Conservation (phyloP, 2,888 invertebrate genomes). For the Trichogramma dendrolimi region DNA sequence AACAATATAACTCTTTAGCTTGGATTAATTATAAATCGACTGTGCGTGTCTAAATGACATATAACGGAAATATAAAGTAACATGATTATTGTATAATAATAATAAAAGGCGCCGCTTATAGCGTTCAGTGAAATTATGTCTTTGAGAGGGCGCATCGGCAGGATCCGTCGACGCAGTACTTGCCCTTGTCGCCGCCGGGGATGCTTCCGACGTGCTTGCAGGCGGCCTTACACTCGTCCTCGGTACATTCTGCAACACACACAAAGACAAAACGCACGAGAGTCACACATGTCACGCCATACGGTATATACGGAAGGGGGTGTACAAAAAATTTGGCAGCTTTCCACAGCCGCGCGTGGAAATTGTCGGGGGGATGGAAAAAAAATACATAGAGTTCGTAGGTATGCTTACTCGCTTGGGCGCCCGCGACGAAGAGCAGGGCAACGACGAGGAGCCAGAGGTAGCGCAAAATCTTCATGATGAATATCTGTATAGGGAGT, state of each 20-base stretch:
- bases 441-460: slow-evolving; percentile 29
- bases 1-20: too few relatives aligned
- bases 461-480: slow-evolving; percentile 32
- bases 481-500: not conserved
- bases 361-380: too few relatives aligned
- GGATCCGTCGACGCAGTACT: slow-evolving; percentile 35
- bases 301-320: too few relatives aligned
- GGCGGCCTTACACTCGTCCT: slow-evolving; percentile 32
- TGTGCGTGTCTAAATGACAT: too few relatives aligned
- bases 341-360: too few relatives aligned
- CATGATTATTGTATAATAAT: too few relatives aligned
- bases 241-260: slow-evolving; percentile 29
- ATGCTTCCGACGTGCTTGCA: slow-evolving; percentile 31
- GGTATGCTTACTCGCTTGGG: slow-evolving; percentile 12
- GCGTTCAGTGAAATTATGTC: not conserved
- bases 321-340: too few relatives aligned
- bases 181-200: slow-evolving; percentile 32
- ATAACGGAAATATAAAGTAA: too few relatives aligned
- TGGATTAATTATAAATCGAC: too few relatives aligned
- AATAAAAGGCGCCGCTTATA: too few relatives aligned
- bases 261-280: slow-evolving; percentile 6
- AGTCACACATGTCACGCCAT: not conserved
- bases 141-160: slow-evolving; percentile 29
- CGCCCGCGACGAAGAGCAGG: slow-evolving; percentile 27
- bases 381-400: not conserved